Percentiles rank a stretch among this genome's conserved stretches.
Evolutionary conservation across 2,888 invertebrate species (phyloP).

Genomic region (Anodontia alba): DNA sequence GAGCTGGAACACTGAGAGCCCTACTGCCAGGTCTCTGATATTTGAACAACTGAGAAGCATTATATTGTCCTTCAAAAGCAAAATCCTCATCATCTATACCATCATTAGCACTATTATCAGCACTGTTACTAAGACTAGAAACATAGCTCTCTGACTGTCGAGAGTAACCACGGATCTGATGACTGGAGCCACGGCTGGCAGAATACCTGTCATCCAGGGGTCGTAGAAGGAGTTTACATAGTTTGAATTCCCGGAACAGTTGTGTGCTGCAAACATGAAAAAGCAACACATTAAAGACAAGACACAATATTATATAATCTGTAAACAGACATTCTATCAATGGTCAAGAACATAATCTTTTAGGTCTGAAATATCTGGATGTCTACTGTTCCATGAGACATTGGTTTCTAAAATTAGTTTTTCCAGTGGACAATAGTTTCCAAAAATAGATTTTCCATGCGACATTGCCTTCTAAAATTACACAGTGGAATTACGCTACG

Average conservation of each 20-base stretch:
- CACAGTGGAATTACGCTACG: too few relatives aligned
- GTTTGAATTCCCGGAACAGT: constrained; percentile 84
- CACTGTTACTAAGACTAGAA: constrained; percentile 83
- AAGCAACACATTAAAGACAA: background rate
- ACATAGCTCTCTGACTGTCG: constrained; percentile 83
- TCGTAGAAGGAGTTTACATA: constrained; percentile 83
- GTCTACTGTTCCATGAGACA: too few relatives aligned
- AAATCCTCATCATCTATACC: constrained; percentile 78
- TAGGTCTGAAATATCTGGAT: background rate
- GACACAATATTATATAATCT: too few relatives aligned
- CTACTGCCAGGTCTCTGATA: constrained; percentile 83
- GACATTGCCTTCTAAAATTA: too few relatives aligned
- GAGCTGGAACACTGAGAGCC: constrained; percentile 82
- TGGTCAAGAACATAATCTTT: background rate
- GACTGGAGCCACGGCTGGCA: constrained; percentile 78
- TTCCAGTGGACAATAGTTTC: too few relatives aligned
- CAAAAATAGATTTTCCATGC: too few relatives aligned
- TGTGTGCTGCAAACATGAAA: constrained; percentile 72
- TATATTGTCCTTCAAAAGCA: constrained; percentile 65
- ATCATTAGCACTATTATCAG: constrained; percentile 79
- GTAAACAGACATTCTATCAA: too few relatives aligned
- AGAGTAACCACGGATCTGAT: constrained; percentile 82
- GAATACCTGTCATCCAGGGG: constrained; percentile 82
- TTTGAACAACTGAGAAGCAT: constrained; percentile 75
- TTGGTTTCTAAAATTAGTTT: too few relatives aligned